Base-by-base conservation (phyloP, 2,797 vertebrate species). In the Poecilia picta region DNA sequence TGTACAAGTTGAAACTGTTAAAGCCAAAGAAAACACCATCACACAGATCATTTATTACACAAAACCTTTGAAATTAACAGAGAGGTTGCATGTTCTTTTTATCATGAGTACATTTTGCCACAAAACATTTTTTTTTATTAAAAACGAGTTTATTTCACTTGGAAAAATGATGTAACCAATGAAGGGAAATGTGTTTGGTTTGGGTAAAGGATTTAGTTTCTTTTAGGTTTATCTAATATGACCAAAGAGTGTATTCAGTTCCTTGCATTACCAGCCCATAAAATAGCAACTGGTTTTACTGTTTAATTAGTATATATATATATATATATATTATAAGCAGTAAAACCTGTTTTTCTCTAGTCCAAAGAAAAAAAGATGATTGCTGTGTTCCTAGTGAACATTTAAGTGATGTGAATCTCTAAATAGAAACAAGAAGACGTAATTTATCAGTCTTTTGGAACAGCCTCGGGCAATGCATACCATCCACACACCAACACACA, bases 371-470 rank as follows among this genome's bases (percentile, higher is more conserved):
- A 47, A 72, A 46, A 78, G 15, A 36, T 20, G 77, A 11, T 47
- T 47, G 71, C 70, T 78, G 73, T 75, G 70, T 57, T 81, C 62
- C 66, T 73, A 59, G 46, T 77, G 64, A 83, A 73, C 81, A 53
- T 80, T 39, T 74, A 23, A 76, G 70, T 72, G 71, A 47, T 79
- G 55, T 80, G 73, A 72, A 82, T 77, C 73, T 74, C 15, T 80
- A 62, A 10, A 81, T 73, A 76, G 76, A 76, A 4, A 15, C 68
- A 88, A 81, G 72, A 88, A 81, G 72, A 75, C 43, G 39, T 41
- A 55, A 83, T 89, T 87, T 81, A 90, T 89, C 79, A 79, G 72
- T 75, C 70, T 77, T 87, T 81, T 45, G 64, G n/a, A 79, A 70
- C 55, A 33, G 78, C 83, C 90, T 83, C 11, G 5, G 82, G 87